A percentile compares a stretch with the other conserved stretches of the same genome.
These are phyloP conservation scores for Ctena decussata DNA, from an alignment of 2,888 invertebrate species.

Conservation along the genomic window DNA sequence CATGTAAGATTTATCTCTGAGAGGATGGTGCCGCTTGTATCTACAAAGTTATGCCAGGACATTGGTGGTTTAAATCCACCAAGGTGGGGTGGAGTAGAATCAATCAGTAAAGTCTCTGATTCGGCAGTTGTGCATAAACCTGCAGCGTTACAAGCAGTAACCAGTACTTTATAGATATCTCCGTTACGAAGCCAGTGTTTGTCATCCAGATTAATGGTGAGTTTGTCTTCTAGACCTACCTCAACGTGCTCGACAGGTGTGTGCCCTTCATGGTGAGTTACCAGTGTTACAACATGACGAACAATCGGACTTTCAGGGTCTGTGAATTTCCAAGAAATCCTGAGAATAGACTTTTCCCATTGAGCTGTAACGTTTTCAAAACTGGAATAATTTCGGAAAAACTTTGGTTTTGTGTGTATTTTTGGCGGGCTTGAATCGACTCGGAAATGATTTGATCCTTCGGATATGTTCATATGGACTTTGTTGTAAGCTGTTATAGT, in stretches of 20 bases:
- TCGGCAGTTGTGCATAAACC: constrained; percentile 54
- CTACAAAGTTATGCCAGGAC: constrained; percentile 32
- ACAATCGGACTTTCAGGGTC: constrained; percentile 62
- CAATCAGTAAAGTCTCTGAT: constrained; percentile 59
- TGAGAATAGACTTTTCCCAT: constrained; percentile 56
- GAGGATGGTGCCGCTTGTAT: background rate
- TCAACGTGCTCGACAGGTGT: constrained; percentile 47
- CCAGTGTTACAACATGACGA: constrained; percentile 40
- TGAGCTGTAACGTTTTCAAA: constrained; percentile 5
- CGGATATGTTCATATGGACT: constrained; percentile 14
- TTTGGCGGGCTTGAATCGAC: constrained; percentile 26
- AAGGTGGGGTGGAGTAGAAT: constrained; percentile 69
- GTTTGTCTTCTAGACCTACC: constrained; percentile 37
- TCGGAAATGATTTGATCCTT: constrained; percentile 18
- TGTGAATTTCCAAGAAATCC: constrained; percentile 41
- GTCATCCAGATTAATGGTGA: constrained; percentile 38
- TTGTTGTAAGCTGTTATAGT: constrained; percentile 32
- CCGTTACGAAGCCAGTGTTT: constrained; percentile 51
- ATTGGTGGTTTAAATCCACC: constrained; percentile 62
- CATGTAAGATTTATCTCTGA: constrained; percentile 49
- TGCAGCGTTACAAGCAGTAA: constrained; percentile 65
- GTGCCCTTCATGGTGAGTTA: constrained; percentile 48
- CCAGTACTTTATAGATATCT: constrained; percentile 53
- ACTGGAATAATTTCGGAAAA: background rate
- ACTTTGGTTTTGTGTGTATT: constrained; percentile 1